phyloP scores from a whole-genome alignment of 2,113 vertebrate genomes.

The Tupaia chinensis region DNA sequence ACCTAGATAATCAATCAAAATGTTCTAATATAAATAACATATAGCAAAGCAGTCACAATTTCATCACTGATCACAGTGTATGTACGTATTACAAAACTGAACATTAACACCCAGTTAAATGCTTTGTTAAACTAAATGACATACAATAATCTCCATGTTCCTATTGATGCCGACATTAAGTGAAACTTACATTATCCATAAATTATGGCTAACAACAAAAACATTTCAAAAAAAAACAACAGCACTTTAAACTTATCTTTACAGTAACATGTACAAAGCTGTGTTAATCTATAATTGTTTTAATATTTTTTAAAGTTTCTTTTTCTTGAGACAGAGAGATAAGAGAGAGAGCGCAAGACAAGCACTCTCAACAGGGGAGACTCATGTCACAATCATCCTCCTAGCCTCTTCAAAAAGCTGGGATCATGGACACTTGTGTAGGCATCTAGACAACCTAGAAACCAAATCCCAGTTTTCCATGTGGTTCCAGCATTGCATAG shows the following conservation, averaged over 20 bases:
- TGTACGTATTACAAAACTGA: background rate
- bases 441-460: too few relatives aligned
- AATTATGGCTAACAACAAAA: background rate
- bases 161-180: background rate
- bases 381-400: too few relatives aligned
- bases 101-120: background rate
- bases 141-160: background rate
- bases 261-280: background rate
- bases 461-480: too few relatives aligned
- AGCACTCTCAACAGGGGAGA: too few relatives aligned
- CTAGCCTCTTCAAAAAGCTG: too few relatives aligned
- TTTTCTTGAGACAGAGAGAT: too few relatives aligned
- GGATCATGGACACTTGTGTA: too few relatives aligned
- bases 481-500: too few relatives aligned
- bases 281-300: background rate
- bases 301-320: background rate
- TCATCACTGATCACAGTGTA: constrained; percentile 5
- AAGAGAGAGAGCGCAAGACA: too few relatives aligned
- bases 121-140: background rate
- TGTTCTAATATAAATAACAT: constrained; percentile 58
- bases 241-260: constrained; percentile 4
- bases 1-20: constrained; percentile 79
- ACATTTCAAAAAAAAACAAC: background rate
- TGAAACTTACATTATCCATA: background rate
- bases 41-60: constrained; percentile 62